phyloP scores from a whole-genome alignment of 2,113 vertebrate species.

The Pteruthius melanotis region DNA sequence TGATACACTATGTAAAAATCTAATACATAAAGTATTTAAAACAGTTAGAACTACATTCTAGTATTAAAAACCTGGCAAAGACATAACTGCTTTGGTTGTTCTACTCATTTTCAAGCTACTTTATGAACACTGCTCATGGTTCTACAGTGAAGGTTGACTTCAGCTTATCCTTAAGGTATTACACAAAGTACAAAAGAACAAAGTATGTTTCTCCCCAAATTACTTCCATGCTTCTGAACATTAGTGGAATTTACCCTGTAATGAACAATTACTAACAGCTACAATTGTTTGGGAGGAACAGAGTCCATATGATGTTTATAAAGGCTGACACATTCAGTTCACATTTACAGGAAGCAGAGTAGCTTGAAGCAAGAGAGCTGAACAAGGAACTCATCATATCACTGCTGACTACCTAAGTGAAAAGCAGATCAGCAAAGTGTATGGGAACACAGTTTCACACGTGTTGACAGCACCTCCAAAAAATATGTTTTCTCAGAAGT shows the following conservation, averaged over 20 bases:
- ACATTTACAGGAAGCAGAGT: slow-evolving; percentile 19
- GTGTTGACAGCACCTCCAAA: not conserved
- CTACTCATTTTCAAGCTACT: not conserved
- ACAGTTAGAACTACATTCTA: not conserved
- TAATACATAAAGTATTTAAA: not conserved
- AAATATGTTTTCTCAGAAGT: not conserved
- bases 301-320: slow-evolving; percentile 14
- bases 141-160: not conserved
- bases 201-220: slow-evolving; percentile 28
- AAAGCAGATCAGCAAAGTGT: not conserved
- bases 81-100: not conserved
- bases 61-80: not conserved
- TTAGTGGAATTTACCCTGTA: slow-evolving; percentile 39
- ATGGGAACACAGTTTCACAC: not conserved
- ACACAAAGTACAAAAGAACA: slow-evolving; percentile 20
- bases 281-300: slow-evolving; percentile 27
- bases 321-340: slow-evolving; percentile 16
- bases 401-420: not conserved
- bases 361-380: slow-evolving; percentile 12
- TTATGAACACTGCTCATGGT: not conserved
- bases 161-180: slow-evolving; percentile 9
- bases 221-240: slow-evolving; percentile 50
- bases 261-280: slow-evolving; percentile 55
- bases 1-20: not conserved
- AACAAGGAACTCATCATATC: not conserved